Evolutionary conservation across 2,113 vertebrate genomes (phyloP).

Genomic region (Macquaria ambigua): DNA sequence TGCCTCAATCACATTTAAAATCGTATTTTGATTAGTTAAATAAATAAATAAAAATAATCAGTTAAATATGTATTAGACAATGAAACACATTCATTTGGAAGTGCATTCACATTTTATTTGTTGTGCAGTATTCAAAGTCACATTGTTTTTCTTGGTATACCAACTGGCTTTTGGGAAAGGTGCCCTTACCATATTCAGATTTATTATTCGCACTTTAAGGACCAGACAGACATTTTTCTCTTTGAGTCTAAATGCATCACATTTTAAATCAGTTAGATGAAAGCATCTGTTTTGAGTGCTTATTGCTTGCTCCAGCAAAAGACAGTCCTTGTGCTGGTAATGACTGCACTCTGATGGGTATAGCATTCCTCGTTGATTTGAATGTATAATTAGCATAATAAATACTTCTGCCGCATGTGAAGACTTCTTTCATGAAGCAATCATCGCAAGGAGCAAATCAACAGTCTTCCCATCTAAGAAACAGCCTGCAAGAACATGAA

Average conservation of each 20-base stretch:
- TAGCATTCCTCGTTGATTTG: slow-evolving; percentile 75
- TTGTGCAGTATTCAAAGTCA: slow-evolving; percentile 19
- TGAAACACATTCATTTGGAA: not conserved
- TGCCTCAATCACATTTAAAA: not conserved
- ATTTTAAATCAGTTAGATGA: slow-evolving; percentile 80
- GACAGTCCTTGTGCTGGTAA: slow-evolving; percentile 70
- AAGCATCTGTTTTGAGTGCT: slow-evolving; percentile 80
- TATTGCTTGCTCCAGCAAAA: slow-evolving; percentile 76
- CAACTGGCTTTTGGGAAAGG: slow-evolving; percentile 37
- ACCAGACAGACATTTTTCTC: slow-evolving; percentile 61
- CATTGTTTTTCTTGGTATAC: slow-evolving; percentile 8
- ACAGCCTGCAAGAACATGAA: slow-evolving; percentile 64
- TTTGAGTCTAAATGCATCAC: slow-evolving; percentile 64
- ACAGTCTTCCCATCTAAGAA: slow-evolving; percentile 58
- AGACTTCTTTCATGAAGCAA: slow-evolving; percentile 70
- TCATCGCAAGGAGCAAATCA: slow-evolving; percentile 77
- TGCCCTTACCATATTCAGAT: slow-evolving; percentile 38
- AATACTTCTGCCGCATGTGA: slow-evolving; percentile 77
- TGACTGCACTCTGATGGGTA: slow-evolving; percentile 71
- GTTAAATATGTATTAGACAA: not conserved
- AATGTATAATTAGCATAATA: slow-evolving; percentile 84
- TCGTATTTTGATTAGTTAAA: not conserved
- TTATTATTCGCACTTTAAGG: slow-evolving; percentile 62
- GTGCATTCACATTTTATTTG: slow-evolving; percentile 19
- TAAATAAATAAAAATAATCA: too few species aligned